Evolutionary conservation across 1,140 invertebrate species (phyloP).

Genomic region (Scaptomyza montana): DNA sequence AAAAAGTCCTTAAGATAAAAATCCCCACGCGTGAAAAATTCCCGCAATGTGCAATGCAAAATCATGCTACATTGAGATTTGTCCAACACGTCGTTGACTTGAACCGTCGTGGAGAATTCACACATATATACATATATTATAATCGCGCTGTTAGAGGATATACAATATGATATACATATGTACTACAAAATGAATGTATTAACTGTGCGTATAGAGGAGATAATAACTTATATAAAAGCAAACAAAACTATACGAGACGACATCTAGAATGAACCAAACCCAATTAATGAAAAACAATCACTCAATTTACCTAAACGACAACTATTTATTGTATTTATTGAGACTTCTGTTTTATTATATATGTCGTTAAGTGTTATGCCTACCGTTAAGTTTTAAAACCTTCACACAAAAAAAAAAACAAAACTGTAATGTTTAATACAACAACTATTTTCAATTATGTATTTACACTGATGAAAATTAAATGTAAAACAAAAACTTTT

Average conservation of each 20-base stretch:
- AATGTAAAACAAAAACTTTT: constrained; percentile 13
- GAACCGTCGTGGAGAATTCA: constrained; percentile 1
- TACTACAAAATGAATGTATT: constrained; percentile 31
- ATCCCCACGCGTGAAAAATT: background rate
- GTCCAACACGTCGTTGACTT: constrained; percentile 67
- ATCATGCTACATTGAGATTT: constrained; percentile 79
- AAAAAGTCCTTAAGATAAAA: constrained; percentile 5
- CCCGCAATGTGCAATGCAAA: constrained; percentile 54
- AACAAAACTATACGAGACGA: background rate
- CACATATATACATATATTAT: constrained; percentile 20
- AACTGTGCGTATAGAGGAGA: constrained; percentile 2
- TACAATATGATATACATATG: constrained; percentile 27
- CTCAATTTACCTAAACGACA: constrained; percentile 72
- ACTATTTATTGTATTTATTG: constrained; percentile 48
- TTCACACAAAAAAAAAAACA: constrained; percentile 28
- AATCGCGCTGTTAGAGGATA: constrained; percentile 34
- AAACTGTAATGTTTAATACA: constrained; percentile 9
- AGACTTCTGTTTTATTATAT: constrained; percentile 51
- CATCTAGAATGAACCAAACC: constrained; percentile 57
- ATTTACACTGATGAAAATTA: constrained; percentile 56
- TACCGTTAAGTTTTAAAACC: constrained; percentile 71
- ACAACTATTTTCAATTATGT: constrained; percentile 67
- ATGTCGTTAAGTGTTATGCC: constrained; percentile 68
- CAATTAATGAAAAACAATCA: constrained; percentile 79
- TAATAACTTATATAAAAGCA: constrained; percentile 22